A percentile compares a stretch with the other conserved stretches of the same genome.
These are phyloP conservation scores for Melanotaenia duboulayi DNA, from an alignment of 2,113 vertebrate genomes.

Conservation along the genomic window DNA sequence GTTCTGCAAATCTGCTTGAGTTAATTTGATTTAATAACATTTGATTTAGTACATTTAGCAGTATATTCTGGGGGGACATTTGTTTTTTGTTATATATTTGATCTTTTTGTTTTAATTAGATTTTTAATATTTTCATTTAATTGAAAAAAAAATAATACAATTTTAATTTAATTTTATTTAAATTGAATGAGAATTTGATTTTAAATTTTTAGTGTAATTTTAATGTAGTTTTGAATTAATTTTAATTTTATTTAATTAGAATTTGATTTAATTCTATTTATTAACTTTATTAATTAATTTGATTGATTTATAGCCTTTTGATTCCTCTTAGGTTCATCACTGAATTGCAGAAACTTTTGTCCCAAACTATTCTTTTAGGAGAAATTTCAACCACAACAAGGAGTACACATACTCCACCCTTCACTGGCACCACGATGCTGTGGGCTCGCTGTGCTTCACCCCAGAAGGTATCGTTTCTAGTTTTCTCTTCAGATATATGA, in stretches of 20 bases:
- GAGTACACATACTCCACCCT: constrained; percentile 90
- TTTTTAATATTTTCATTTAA: too few species aligned
- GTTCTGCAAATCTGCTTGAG: background rate
- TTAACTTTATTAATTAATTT: too few species aligned
- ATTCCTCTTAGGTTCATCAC: background rate
- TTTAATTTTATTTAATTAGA: background rate
- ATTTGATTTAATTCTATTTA: too few species aligned
- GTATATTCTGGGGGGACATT: too few species aligned
- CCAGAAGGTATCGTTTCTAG: constrained; percentile 83
- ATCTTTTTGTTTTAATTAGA: background rate
- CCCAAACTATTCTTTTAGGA: constrained; percentile 81
- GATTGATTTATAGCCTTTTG: too few species aligned
- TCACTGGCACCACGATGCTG: constrained; percentile 92
- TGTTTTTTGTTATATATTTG: background rate
- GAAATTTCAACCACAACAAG: constrained; percentile 89
- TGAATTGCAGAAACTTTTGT: background rate
- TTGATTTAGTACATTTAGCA: too few species aligned
- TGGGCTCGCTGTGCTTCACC: constrained; percentile 90
- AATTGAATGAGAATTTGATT: too few species aligned
- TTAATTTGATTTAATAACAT: too few species aligned
- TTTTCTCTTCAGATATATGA: background rate
- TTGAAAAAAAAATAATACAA: too few species aligned
- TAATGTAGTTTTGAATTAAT: background rate
- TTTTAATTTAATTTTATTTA: too few species aligned
- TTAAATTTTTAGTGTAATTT: too few species aligned